Percentiles rank a stretch among this genome's conserved stretches.
Evolutionary conservation across 2,888 invertebrate species (phyloP).

Genomic region (Rhagophthalmus giganteus): DNA sequence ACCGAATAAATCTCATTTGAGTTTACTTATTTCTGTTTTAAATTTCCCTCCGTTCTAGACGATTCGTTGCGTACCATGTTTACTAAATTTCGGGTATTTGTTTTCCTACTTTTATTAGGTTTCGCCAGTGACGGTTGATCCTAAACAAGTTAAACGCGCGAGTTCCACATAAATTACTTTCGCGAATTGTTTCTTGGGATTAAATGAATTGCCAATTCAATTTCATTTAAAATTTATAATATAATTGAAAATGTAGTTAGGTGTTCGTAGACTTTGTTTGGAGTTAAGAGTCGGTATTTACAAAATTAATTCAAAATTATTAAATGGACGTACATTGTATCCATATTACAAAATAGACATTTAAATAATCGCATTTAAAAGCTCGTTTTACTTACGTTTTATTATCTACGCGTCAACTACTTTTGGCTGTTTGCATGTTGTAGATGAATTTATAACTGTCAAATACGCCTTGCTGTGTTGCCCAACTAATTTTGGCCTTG

Average conservation of each 20-base stretch:
- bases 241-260: too few relatives aligned
- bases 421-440: too few relatives aligned
- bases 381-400: too few relatives aligned
- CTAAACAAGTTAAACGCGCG: constrained; percentile 20
- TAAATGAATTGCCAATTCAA: constrained; percentile 2
- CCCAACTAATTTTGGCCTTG: too few relatives aligned
- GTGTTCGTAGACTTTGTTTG: too few relatives aligned
- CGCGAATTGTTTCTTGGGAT: constrained; percentile 10
- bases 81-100: constrained; percentile 39
- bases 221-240: not conserved
- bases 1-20: constrained; percentile 46
- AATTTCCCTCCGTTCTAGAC: constrained; percentile 37
- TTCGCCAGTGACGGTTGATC: constrained; percentile 22
- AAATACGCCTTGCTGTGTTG: too few relatives aligned
- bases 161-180: constrained; percentile 15
- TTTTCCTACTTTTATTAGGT: constrained; percentile 33
- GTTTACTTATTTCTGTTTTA: constrained; percentile 45
- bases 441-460: too few relatives aligned
- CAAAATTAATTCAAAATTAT: too few relatives aligned
- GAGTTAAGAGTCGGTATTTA: not conserved
- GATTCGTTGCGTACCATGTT: constrained; percentile 34
- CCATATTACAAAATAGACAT: too few relatives aligned
- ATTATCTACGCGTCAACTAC: too few relatives aligned
- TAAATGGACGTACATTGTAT: too few relatives aligned
- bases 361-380: too few relatives aligned